Conservation (phyloP, 2,113 vertebrate species). For the Tachysurus vachellii region DNA sequence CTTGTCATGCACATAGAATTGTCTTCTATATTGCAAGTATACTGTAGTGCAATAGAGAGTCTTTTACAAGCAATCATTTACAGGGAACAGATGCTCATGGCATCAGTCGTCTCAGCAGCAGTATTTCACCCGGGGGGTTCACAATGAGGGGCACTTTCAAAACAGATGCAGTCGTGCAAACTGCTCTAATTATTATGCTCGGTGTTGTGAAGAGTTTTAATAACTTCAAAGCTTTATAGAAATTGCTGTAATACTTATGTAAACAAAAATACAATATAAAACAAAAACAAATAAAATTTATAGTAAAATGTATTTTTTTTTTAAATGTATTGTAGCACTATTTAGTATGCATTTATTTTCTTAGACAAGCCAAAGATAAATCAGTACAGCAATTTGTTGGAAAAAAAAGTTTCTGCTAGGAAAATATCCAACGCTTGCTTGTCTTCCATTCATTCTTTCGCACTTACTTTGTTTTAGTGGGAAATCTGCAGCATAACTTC, state of each 20-base stretch:
- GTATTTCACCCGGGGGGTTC: slow-evolving; percentile 13
- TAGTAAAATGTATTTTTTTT: background rate
- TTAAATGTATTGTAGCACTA: background rate
- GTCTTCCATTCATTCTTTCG: background rate
- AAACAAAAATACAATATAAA: background rate
- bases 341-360: background rate
- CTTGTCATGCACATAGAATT: background rate
- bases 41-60: background rate
- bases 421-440: background rate
- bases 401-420: background rate
- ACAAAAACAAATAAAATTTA: background rate
- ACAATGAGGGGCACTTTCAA: slow-evolving; percentile 1
- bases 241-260: background rate
- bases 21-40: background rate
- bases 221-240: background rate
- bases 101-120: slow-evolving; percentile 24
- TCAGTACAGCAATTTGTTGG: background rate
- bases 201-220: background rate
- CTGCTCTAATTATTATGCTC: background rate
- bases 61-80: background rate
- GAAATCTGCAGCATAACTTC: slow-evolving; percentile 86
- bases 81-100: slow-evolving; percentile 22
- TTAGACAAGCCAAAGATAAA: background rate
- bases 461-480: slow-evolving; percentile 75
- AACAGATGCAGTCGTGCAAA: slow-evolving; percentile 5